Evolutionary conservation across 2,113 vertebrate genomes (phyloP).

Genomic region (Neolamprologus modestus): DNA sequence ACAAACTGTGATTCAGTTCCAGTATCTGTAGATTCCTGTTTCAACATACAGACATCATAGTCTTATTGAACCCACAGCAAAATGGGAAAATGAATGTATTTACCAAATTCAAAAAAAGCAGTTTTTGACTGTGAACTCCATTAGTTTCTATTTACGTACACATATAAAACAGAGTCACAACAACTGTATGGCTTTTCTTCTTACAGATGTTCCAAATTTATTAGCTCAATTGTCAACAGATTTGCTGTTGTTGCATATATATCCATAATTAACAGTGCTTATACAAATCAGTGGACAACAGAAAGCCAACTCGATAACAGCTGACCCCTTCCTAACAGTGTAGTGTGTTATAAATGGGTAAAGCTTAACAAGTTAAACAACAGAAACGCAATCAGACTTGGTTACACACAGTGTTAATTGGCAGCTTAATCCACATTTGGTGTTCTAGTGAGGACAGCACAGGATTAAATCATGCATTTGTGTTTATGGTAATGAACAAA

Average conservation of each 20-base stretch:
- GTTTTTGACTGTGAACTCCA: background rate
- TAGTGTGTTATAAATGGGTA: background rate
- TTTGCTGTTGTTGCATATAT: background rate
- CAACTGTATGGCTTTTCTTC: background rate
- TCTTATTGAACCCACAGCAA: background rate
- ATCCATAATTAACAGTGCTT: background rate
- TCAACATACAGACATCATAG: background rate
- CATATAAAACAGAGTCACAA: background rate
- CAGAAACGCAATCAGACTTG: background rate
- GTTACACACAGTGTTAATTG: background rate
- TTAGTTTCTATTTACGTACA: background rate
- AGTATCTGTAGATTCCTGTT: background rate
- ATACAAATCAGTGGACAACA: background rate
- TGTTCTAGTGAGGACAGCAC: background rate
- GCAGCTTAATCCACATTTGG: background rate
- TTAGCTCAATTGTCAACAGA: background rate
- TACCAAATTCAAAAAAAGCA: background rate
- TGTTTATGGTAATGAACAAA: background rate
- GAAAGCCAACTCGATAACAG: background rate
- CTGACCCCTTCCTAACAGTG: background rate
- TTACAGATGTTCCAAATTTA: background rate
- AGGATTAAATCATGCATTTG: background rate
- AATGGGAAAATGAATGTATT: background rate
- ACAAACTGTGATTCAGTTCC: background rate
- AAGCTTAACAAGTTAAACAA: background rate